phyloP scores from a whole-genome alignment of 2,888 invertebrate species.

The Phorcus lineatus region DNA sequence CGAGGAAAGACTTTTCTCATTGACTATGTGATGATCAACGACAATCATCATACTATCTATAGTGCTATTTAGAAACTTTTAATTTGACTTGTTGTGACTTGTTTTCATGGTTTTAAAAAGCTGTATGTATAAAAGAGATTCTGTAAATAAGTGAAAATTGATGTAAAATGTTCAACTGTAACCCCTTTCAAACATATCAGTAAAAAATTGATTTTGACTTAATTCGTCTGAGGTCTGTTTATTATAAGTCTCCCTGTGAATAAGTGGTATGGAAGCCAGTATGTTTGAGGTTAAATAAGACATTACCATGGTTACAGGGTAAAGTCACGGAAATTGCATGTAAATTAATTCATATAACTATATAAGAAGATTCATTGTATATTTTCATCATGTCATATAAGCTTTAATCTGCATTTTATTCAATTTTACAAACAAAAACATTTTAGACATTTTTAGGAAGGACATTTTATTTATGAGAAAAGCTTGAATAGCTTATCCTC shows the following conservation, averaged over 20 bases:
- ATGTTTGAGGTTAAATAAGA: neutral
- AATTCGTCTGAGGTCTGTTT: neutral
- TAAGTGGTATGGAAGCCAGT: slow-evolving; percentile 8
- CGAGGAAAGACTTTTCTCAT: neutral
- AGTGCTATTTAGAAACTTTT: neutral
- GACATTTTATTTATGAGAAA: too few species aligned
- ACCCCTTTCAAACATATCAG: too few species aligned
- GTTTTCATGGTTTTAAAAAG: too few species aligned
- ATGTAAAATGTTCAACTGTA: too few species aligned
- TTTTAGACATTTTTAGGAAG: too few species aligned
- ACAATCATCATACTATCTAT: slow-evolving; percentile 1
- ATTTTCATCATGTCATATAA: neutral
- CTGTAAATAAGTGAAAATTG: too few species aligned
- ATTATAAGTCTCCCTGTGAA: neutral
- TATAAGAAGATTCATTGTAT: neutral
- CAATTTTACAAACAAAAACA: too few species aligned
- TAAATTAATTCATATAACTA: slow-evolving; percentile 4
- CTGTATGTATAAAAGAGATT: too few species aligned
- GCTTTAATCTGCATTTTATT: slow-evolving; percentile 12
- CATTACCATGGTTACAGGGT: slow-evolving; percentile 20
- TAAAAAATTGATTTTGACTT: too few species aligned
- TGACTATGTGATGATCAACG: neutral
- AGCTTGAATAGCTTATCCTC: too few species aligned
- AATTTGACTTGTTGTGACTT: slow-evolving; percentile 9
- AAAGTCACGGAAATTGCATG: neutral